A percentile compares a stretch with the other conserved stretches of the same genome.
phyloP scores from a whole-genome alignment of 1,140 invertebrate species.

The Zaprionus inermis region DNA sequence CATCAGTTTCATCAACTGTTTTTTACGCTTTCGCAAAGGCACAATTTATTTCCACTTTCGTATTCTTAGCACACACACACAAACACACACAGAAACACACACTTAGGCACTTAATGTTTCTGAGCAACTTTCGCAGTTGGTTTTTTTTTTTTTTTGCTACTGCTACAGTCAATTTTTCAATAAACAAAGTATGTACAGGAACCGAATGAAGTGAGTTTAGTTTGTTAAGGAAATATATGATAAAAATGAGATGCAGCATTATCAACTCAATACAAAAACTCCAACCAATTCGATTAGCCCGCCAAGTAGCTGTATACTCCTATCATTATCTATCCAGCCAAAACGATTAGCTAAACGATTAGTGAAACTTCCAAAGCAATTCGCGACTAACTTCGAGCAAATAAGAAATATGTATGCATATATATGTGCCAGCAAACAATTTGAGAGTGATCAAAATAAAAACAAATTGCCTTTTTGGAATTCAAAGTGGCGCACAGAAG shows the following conservation, averaged over 20 bases:
- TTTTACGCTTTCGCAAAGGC: conserved; percentile 39
- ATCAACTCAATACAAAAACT: not conserved
- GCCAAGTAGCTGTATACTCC: not conserved
- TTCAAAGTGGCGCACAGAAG: conserved; percentile 56
- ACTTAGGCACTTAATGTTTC: conserved; percentile 58
- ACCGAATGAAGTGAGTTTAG: conserved; percentile 9
- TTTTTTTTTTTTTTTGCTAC: conserved; percentile 6
- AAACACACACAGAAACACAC: conserved; percentile 23
- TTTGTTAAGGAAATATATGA: conserved; percentile 3
- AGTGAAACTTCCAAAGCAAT: not conserved
- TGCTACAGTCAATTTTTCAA: conserved; percentile 56
- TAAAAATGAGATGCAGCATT: too few species aligned
- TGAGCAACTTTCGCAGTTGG: conserved; percentile 45
- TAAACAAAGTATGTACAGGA: conserved; percentile 56
- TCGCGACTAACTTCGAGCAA: not conserved
- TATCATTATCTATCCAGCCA: not conserved
- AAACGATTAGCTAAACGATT: not conserved
- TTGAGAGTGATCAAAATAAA: conserved; percentile 59
- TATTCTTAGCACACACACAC: conserved; percentile 35
- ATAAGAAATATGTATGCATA: not conserved
- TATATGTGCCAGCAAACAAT: conserved; percentile 49
- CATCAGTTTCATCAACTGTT: conserved; percentile 44
- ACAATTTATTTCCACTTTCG: conserved; percentile 33
- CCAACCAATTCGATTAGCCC: not conserved
- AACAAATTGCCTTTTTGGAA: conserved; percentile 72